phyloP scores from a whole-genome alignment of 1,140 invertebrate species.

The Cardiocondyla obscurior region DNA sequence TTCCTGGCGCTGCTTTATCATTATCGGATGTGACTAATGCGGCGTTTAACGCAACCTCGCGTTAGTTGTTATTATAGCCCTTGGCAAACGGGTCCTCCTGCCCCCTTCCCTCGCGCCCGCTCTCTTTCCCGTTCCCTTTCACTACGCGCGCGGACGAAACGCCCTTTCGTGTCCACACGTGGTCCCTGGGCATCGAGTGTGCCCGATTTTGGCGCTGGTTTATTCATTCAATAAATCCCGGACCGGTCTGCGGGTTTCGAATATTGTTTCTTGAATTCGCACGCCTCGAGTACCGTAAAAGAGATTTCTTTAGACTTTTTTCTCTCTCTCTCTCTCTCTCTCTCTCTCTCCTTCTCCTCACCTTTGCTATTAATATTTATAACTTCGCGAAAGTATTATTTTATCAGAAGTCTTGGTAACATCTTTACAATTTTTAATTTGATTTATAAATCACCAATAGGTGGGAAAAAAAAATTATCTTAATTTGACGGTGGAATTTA shows the following conservation, averaged over 20 bases:
- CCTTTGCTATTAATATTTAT: neutral
- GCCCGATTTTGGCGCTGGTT: conserved; percentile 57
- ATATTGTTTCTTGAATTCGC: conserved; percentile 66
- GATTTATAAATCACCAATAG: neutral
- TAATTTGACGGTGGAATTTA: neutral
- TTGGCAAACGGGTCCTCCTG: conserved; percentile 70
- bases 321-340: too few relatives aligned
- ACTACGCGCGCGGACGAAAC: conserved; percentile 57
- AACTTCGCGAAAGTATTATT: neutral
- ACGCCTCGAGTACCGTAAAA: conserved; percentile 12
- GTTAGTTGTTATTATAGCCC: conserved; percentile 80
- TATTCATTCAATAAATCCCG: conserved; percentile 63
- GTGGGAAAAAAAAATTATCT: neutral
- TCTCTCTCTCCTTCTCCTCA: too few relatives aligned
- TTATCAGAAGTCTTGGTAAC: neutral
- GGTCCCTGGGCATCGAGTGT: conserved; percentile 33
- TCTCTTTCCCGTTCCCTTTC: conserved; percentile 9
- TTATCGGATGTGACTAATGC: conserved; percentile 80
- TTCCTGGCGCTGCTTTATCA: conserved; percentile 76
- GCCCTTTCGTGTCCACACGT: conserved; percentile 65
- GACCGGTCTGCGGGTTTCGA: conserved; percentile 59
- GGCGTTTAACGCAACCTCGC: conserved; percentile 79
- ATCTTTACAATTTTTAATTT: neutral
- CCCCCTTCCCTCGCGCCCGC: conserved; percentile 13
- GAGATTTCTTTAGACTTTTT: neutral